Evolutionary conservation across 2,888 invertebrate species (phyloP).

Genomic region (Polydesmus complanatus): DNA sequence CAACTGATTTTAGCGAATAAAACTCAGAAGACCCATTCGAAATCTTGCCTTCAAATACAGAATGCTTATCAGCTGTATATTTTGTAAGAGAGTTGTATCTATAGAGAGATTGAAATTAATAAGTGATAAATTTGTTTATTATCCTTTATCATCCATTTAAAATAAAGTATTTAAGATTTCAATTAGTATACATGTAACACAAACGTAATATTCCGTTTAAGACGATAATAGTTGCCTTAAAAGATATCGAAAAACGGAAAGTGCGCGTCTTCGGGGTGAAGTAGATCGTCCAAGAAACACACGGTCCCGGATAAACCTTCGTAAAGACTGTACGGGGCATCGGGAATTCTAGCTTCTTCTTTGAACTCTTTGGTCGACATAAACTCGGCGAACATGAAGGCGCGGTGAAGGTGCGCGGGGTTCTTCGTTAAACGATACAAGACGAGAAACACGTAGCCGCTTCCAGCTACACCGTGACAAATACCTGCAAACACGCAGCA

Average conservation of each 20-base stretch:
- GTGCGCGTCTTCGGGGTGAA: slow-evolving; percentile 53
- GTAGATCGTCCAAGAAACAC: slow-evolving; percentile 63
- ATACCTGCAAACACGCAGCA: slow-evolving; percentile 39
- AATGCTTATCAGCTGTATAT: too few relatives aligned
- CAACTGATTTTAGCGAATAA: too few relatives aligned
- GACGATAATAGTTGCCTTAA: too few relatives aligned
- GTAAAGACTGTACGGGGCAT: slow-evolving; percentile 66
- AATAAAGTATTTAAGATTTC: too few relatives aligned
- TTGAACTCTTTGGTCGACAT: slow-evolving; percentile 40
- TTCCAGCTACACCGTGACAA: slow-evolving; percentile 57
- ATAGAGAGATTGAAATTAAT: too few relatives aligned
- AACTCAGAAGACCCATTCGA: too few relatives aligned
- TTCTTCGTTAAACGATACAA: slow-evolving; percentile 60
- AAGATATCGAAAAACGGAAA: slow-evolving; percentile 72
- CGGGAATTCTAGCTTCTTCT: slow-evolving; percentile 55
- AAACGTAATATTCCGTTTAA: too few relatives aligned
- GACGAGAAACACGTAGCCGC: slow-evolving; percentile 60
- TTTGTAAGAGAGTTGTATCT: too few relatives aligned
- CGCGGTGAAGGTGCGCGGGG: slow-evolving; percentile 27
- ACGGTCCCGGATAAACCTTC: slow-evolving; percentile 78
- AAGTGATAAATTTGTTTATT: too few relatives aligned
- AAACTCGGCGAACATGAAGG: slow-evolving; percentile 9
- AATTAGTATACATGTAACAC: too few relatives aligned
- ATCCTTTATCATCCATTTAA: too few relatives aligned
- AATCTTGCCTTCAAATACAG: too few relatives aligned